phyloP scores from a whole-genome alignment of 2,888 invertebrate genomes.

The Bedellia somnulentella region DNA sequence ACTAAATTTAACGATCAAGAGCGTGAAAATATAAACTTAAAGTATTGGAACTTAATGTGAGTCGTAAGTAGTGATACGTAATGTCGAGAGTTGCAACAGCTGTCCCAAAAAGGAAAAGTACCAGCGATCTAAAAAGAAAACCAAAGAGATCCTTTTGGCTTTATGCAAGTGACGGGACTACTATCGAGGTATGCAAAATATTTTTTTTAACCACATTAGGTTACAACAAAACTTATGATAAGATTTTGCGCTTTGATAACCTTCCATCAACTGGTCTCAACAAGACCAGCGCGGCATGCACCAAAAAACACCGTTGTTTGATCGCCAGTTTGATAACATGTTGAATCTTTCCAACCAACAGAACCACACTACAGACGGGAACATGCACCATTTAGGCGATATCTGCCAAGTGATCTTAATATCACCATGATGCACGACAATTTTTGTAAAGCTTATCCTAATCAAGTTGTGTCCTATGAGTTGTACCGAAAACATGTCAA shows the following conservation, averaged over 20 bases:
- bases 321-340: slow-evolving; percentile 11
- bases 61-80: slow-evolving; percentile 4
- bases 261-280: neutral
- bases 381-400: too few relatives aligned
- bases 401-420: too few relatives aligned
- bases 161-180: slow-evolving; percentile 3
- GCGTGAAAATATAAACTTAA: slow-evolving; percentile 5
- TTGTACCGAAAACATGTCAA: slow-evolving; percentile 11
- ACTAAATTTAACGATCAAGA: slow-evolving; percentile 4
- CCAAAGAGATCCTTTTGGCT: slow-evolving; percentile 5
- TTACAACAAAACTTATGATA: slow-evolving; percentile 9
- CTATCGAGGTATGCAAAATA: slow-evolving; percentile 6
- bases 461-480: too few relatives aligned
- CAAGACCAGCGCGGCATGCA: slow-evolving; percentile 10
- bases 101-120: slow-evolving; percentile 6
- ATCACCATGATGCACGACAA: too few relatives aligned
- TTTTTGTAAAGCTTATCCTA: too few relatives aligned
- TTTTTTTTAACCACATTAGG: slow-evolving; percentile 7
- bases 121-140: slow-evolving; percentile 6
- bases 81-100: slow-evolving; percentile 3
- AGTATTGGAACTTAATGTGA: slow-evolving; percentile 5
- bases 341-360: slow-evolving; percentile 13
- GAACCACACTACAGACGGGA: too few relatives aligned
- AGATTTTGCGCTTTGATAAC: slow-evolving; percentile 7
- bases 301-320: slow-evolving; percentile 9